Percentiles rank a stretch among this genome's conserved stretches.
Conservation (phyloP, 2,797 vertebrate species). For the Bucorvus abyssinicus region DNA sequence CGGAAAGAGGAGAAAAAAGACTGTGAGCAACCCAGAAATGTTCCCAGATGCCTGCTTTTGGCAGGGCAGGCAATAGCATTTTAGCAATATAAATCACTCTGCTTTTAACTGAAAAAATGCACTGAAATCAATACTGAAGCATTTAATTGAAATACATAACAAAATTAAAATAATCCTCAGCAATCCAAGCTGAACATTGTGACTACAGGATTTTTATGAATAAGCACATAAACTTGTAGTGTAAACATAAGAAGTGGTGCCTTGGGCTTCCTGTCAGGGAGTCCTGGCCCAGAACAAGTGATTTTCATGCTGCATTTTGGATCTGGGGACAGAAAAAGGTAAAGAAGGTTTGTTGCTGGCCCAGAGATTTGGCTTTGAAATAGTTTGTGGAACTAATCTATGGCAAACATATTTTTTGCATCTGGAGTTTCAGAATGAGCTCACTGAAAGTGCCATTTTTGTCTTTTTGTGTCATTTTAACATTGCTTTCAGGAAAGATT, state of each 20-base stretch:
- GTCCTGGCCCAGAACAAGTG: conserved; percentile 44
- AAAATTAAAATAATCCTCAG: conserved; percentile 65
- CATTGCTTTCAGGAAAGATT: neutral
- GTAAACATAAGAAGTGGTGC: conserved; percentile 36
- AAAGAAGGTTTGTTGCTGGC: conserved; percentile 24
- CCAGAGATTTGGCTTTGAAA: conserved; percentile 16
- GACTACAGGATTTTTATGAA: conserved; percentile 57
- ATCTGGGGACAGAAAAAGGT: conserved; percentile 1
- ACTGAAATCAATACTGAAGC: conserved; percentile 44
- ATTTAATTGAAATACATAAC: conserved; percentile 63
- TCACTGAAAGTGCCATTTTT: neutral
- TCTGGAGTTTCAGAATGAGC: neutral
- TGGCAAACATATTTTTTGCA: conserved; percentile 33
- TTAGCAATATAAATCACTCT: conserved; percentile 58
- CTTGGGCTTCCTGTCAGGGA: conserved; percentile 57
- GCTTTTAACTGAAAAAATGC: conserved; percentile 51
- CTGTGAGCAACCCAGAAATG: conserved; percentile 52
- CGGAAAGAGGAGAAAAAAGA: conserved; percentile 35
- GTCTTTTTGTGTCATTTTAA: neutral
- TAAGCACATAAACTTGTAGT: conserved; percentile 56
- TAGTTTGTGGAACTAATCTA: conserved; percentile 26
- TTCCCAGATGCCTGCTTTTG: conserved; percentile 66
- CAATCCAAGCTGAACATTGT: conserved; percentile 43
- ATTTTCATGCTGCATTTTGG: conserved; percentile 21
- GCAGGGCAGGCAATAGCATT: conserved; percentile 51